Evolutionary conservation across 2,797 vertebrate genomes (phyloP), one percentile per base, ranked within the genome.

Genomic region (Syngnathus rostellatus): DNA sequence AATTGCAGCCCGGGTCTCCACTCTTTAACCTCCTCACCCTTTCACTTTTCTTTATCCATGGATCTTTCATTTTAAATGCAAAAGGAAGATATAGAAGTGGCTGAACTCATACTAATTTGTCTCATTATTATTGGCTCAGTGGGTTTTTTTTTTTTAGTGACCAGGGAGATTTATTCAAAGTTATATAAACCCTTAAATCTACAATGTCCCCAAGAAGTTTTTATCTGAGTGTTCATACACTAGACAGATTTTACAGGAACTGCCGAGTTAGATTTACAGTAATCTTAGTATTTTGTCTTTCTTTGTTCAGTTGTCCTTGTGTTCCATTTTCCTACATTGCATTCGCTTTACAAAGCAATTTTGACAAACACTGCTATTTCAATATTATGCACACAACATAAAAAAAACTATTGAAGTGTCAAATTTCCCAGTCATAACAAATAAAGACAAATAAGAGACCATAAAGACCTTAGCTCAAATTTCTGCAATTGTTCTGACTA

Each of bases 41-140:
- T 66, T 70, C 73, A 67, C 72, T 58, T 73, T 65, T 74, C 72
- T 65, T 72, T 82, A 74, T 72, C 66, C 59, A 65, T 39, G 68
- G 74, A 75, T 72, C 66, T 78, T 72, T 70, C 60, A 7, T 63
- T 78, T 82, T 73, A 72, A 84, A 83, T 80, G 73, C 67, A 72
- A 82, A 83, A 71, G 66, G 68, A 74, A 77, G 72, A 74, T 69
- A 75, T 77, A 77, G 58, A 67, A 75, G 40, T 60, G 63, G 63
- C 64, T 72, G 65, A 70, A 62, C 68, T 62, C 41, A 48, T 68
- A 66, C 80, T 80, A 78, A 77, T 75, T 61, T 63, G 60, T 72
- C 72, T 62, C n/a, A 61, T 21, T n/a, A 8, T n/a, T 51, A 51
- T n/a, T 51, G 11, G 5, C 39, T 41, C 9, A 10, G 37, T n/a